A percentile compares a stretch with the other conserved stretches of the same genome.
These are phyloP conservation scores for Spodoptera litura DNA, from an alignment of 1,140 invertebrate genomes.

Conservation along the genomic window DNA sequence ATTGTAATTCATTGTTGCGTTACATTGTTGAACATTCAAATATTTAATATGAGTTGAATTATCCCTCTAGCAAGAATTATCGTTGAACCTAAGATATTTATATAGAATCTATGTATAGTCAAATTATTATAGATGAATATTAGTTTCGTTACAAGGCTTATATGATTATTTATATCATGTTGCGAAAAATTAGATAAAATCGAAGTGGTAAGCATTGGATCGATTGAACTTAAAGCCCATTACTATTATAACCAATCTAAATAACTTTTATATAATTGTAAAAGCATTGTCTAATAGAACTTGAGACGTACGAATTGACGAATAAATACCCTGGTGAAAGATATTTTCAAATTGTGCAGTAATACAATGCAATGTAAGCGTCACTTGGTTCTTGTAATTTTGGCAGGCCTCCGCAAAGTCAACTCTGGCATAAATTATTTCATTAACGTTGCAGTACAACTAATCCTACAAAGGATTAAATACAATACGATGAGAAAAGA, in stretches of 20 bases:
- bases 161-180: conserved; percentile 22
- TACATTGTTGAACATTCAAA: conserved; percentile 35
- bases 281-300: background rate
- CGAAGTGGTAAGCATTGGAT: conserved; percentile 39
- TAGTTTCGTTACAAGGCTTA: conserved; percentile 21
- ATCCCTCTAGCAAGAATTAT: background rate
- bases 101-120: conserved; percentile 3
- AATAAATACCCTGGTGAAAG: background rate
- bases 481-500: conserved; percentile 45
- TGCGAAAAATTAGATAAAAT: conserved; percentile 8
- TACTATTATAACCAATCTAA: conserved; percentile 32
- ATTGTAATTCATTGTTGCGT: conserved; percentile 8
- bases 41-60: conserved; percentile 26
- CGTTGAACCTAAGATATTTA: conserved; percentile 30
- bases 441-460: conserved; percentile 33
- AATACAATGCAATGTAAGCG: no score
- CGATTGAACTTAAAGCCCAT: conserved; percentile 44
- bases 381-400: no score
- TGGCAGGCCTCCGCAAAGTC: no score
- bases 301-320: background rate
- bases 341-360: conserved; percentile 8
- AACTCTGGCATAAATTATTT: conserved; percentile 21
- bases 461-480: conserved; percentile 18
- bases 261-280: background rate
- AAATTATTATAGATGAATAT: conserved; percentile 35